A percentile compares a stretch with the other conserved stretches of the same genome.
Conservation (phyloP, 2,888 invertebrate genomes). For the Tortricodes alternella region DNA sequence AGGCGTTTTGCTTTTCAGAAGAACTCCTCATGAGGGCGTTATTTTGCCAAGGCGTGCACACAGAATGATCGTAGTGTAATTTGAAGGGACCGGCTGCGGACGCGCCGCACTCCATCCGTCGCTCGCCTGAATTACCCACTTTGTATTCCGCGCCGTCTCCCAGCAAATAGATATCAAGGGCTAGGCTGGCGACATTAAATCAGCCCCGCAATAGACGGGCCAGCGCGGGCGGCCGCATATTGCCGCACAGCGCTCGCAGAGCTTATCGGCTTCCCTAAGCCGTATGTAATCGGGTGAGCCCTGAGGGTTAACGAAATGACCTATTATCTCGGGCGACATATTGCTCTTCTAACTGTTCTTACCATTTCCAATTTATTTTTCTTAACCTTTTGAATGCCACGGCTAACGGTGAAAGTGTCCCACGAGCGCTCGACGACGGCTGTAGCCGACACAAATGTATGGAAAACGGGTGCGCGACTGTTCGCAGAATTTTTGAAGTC, state of each 20-base stretch:
- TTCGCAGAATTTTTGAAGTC: too few relatives aligned
- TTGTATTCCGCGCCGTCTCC: slow-evolving; percentile 5
- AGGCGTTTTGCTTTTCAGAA: too few relatives aligned
- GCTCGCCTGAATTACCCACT: not conserved
- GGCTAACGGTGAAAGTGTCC: too few relatives aligned
- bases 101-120: not conserved
- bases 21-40: not conserved
- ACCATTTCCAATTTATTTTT: too few relatives aligned
- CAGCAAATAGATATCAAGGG: slow-evolving; percentile 10
- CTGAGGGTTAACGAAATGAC: too few relatives aligned
- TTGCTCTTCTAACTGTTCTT: too few relatives aligned
- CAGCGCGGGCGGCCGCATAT: not conserved
- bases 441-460: too few relatives aligned
- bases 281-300: too few relatives aligned
- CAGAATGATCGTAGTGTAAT: not conserved
- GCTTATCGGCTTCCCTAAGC: not conserved
- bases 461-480: too few relatives aligned
- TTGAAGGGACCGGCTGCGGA: not conserved
- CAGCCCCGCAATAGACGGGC: slow-evolving; percentile 3
- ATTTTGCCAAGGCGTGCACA: not conserved
- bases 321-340: too few relatives aligned
- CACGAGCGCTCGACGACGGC: too few relatives aligned
- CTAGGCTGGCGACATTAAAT: not conserved
- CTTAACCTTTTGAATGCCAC: too few relatives aligned
- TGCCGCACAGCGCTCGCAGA: not conserved